Evolutionary conservation across 2,113 vertebrate species (phyloP).

Genomic region (Salminus brasiliensis): DNA sequence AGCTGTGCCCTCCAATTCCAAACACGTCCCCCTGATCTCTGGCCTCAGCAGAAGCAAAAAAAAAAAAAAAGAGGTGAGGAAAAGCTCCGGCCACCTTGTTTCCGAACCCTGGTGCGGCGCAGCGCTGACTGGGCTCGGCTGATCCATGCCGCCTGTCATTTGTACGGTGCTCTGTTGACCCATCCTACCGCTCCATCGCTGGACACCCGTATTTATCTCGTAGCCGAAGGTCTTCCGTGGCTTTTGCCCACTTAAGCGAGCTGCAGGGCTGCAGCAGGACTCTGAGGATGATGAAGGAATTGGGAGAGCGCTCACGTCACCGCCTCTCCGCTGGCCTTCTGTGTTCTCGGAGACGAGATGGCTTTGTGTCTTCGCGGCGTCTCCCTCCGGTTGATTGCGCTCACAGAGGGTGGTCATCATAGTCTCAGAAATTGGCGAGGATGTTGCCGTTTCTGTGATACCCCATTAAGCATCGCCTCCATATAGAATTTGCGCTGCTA

Average conservation of each 20-base stretch:
- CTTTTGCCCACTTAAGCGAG: background rate
- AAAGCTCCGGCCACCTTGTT: conserved; percentile 16
- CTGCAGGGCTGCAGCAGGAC: background rate
- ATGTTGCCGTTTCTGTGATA: background rate
- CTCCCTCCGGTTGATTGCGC: background rate
- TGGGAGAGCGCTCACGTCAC: conserved; percentile 6
- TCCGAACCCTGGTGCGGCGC: background rate
- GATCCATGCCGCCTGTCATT: background rate
- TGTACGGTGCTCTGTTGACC: conserved; percentile 3
- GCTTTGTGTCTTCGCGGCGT: background rate
- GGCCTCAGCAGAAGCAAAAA: background rate
- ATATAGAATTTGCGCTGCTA: background rate
- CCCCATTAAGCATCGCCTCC: background rate
- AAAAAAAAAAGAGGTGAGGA: background rate
- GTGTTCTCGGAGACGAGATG: background rate
- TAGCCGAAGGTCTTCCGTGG: background rate
- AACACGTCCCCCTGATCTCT: conserved; percentile 40
- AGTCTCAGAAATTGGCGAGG: conserved; percentile 4
- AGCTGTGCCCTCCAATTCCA: conserved; percentile 23
- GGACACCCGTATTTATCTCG: background rate
- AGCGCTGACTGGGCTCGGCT: background rate
- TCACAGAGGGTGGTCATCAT: background rate
- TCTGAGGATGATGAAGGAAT: background rate
- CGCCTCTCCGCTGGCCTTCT: conserved; percentile 10
- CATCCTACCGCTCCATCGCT: background rate